Base-by-base conservation (phyloP, 30 jellyfish, hydroid and myxozoan species). In the Hydractinia symbiolongicarpus region DNA sequence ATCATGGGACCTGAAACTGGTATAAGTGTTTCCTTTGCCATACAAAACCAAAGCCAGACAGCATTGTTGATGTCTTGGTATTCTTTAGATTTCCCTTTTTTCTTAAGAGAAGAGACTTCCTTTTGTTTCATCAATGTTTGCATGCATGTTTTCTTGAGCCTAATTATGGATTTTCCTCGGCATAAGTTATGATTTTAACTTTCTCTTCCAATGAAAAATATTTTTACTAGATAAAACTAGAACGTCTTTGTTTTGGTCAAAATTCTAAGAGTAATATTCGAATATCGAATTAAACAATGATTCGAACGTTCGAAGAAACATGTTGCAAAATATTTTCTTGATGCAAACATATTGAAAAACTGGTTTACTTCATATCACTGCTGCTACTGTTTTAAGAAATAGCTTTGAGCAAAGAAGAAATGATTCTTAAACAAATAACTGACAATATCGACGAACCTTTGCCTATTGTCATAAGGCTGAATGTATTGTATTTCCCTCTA, bases 1-100 rank as follows among this genome's bases (percentile, higher is more conserved):
- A 57, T 57, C 68, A 57, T 57, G 15, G 68, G 68, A 57, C 68
- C 68, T 57, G 68, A 9, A 15, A 57, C 68, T 15, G 68, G 68
- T 57, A 57, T 57, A 15, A 57, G 9, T 57, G 68, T 15, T 57
- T 57, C 68, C 68, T 15, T 57, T 57, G 68, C 15, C 68, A 57
- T 9, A 57, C 68, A 57, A 57, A 57, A 57, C 68, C 68, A 57
- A 57, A 9, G 68, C 68, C 15, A 57, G 11, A 57, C 11, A 9
- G 68, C 68, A 9, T 57, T 57, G 68, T 57, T 57, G 68, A 57
- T 9, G 9, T 57, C 15, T 57, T 57, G 11, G 11, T 9, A 57
- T 15, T 57, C 68, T 57, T 57, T 57, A 57, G 15, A 57, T 57
- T 57, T 57, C 15, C 11, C 15, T 57, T 57, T 57, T 57, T 15